Evolutionary conservation across 2,888 invertebrate genomes (phyloP).

Genomic region (Brenthis ino): DNA sequence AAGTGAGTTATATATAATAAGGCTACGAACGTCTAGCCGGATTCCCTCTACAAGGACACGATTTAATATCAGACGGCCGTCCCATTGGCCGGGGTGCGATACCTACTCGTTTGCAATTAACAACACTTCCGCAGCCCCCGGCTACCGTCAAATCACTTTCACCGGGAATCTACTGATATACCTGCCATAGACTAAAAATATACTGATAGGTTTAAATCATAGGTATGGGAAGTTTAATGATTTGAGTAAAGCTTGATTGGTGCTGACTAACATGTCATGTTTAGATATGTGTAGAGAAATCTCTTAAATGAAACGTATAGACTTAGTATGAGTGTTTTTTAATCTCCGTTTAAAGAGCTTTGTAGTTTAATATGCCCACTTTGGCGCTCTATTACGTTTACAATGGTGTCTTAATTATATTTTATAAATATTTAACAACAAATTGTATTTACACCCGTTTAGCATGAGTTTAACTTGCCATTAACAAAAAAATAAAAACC

Average conservation of each 20-base stretch:
- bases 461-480: too few species aligned
- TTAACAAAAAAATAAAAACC: too few species aligned
- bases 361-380: too few species aligned
- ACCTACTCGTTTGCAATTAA: slow-evolving; percentile 74
- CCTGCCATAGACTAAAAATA: slow-evolving; percentile 29
- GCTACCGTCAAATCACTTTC: slow-evolving; percentile 72
- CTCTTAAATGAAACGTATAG: too few species aligned
- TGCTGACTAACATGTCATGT: background rate
- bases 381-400: too few species aligned
- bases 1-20: slow-evolving; percentile 10
- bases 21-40: slow-evolving; percentile 8
- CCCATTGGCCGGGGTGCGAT: slow-evolving; percentile 72
- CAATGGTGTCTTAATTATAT: too few species aligned
- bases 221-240: background rate
- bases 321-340: too few species aligned
- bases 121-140: slow-evolving; percentile 66
- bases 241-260: slow-evolving; percentile 21
- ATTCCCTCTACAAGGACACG: slow-evolving; percentile 32
- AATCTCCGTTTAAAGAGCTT: too few species aligned
- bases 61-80: slow-evolving; percentile 60
- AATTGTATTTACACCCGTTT: too few species aligned
- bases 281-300: too few species aligned
- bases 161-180: slow-evolving; percentile 48
- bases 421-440: too few species aligned
- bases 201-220: slow-evolving; percentile 9